Evolutionary conservation across 2,113 vertebrate species (phyloP).

Genomic region (Pseudopipra pipra): DNA sequence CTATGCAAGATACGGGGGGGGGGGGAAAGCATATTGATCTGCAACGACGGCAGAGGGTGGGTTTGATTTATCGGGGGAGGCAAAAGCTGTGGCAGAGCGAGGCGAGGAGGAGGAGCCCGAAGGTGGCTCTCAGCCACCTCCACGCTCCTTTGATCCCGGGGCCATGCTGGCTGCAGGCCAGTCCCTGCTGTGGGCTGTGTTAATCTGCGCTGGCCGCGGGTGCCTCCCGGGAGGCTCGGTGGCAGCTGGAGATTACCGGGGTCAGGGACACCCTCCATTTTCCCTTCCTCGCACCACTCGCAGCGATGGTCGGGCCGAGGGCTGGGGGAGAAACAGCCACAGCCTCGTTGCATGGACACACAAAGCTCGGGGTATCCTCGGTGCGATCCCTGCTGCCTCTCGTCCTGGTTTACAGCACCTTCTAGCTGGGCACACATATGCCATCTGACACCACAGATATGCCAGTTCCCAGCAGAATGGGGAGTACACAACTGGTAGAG

Average conservation of each 20-base stretch:
- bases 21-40: not conserved
- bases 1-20: fast-evolving
- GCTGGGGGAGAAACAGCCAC: not conserved
- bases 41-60: not conserved
- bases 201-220: slow-evolving; percentile 18
- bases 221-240: slow-evolving; percentile 4
- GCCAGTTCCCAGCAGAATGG: not conserved
- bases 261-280: slow-evolving; percentile 59
- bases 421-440: not conserved
- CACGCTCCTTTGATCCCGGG: not conserved
- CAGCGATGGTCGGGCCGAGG: not conserved
- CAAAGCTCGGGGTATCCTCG: fast-evolving
- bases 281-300: not conserved
- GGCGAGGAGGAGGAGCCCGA: not conserved
- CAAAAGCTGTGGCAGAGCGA: not conserved
- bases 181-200: slow-evolving; percentile 13
- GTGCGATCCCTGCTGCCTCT: not conserved
- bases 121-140: slow-evolving; percentile 38
- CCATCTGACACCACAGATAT: not conserved
- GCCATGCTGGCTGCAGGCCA: slow-evolving; percentile 3
- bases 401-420: not conserved
- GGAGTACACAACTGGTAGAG: not conserved
- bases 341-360: fast-evolving
- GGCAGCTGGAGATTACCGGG: slow-evolving; percentile 46
- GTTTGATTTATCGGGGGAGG: not conserved